These are phyloP conservation scores for Nebria brevicollis DNA, from an alignment of 2,888 invertebrate species.

Conservation along the genomic window DNA sequence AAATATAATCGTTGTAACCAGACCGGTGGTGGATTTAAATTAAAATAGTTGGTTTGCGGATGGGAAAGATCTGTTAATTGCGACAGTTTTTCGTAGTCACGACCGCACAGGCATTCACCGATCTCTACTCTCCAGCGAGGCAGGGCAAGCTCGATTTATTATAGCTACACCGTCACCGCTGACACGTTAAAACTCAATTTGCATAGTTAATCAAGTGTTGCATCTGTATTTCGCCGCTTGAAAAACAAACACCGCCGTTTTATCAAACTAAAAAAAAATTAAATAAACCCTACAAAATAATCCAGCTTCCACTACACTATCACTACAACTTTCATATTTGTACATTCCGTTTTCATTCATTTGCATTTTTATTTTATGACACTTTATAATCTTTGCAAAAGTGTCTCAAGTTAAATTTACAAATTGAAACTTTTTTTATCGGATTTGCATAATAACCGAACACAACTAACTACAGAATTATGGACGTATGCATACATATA, in stretches of 20 bases:
- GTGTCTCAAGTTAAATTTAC: no score
- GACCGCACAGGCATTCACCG: conserved; percentile 26
- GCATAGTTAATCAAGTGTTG: conserved; percentile 46
- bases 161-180: conserved; percentile 42
- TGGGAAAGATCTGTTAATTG: conserved; percentile 37
- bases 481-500: no score
- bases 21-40: background rate
- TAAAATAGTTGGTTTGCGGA: background rate
- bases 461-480: no score
- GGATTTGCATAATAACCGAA: no score
- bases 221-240: conserved; percentile 37
- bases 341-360: background rate
- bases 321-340: background rate
- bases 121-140: conserved; percentile 4
- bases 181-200: conserved; percentile 47
- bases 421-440: no score
- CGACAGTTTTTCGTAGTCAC: conserved; percentile 40
- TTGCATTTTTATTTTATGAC: background rate
- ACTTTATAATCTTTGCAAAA: no score
- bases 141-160: conserved; percentile 37
- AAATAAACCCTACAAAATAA: background rate
- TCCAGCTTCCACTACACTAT: background rate
- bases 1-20: background rate
- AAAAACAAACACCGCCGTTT: conserved; percentile 38
- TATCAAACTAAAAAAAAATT: conserved; percentile 7